Conservation (phyloP, 2,888 invertebrate species). For the Plebejus anna region DNA sequence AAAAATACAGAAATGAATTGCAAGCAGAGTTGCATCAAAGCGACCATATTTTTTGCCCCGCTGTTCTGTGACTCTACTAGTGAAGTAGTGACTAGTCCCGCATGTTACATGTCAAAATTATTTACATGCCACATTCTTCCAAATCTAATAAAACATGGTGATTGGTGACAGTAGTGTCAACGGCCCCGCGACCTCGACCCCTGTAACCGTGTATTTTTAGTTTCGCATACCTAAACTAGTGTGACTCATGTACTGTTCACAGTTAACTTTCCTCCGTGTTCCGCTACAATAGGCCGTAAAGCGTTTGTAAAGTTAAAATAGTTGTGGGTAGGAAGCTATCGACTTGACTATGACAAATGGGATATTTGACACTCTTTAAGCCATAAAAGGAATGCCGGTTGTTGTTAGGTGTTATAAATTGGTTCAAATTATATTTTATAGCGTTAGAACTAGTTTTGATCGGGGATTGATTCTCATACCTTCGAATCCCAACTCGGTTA, state of each 20-base stretch:
- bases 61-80: too few relatives aligned
- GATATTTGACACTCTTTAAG: background rate
- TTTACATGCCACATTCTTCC: background rate
- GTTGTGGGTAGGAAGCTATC: slow-evolving; percentile 5
- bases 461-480: background rate
- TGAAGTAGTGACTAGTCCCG: background rate
- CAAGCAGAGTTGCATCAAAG: too few relatives aligned
- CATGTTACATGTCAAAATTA: background rate
- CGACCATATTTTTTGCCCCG: too few relatives aligned
- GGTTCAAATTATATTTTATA: background rate
- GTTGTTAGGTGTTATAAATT: slow-evolving; percentile 11
- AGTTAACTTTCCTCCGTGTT: background rate
- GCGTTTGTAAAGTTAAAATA: background rate
- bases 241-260: slow-evolving; percentile 2
- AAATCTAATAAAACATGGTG: background rate
- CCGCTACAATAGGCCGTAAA: background rate
- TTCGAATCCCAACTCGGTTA: too few relatives aligned
- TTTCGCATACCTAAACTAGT: slow-evolving; percentile 27
- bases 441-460: background rate
- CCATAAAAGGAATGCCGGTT: background rate
- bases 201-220: slow-evolving; percentile 38
- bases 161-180: slow-evolving; percentile 34
- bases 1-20: too few relatives aligned
- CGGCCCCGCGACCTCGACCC: slow-evolving; percentile 35
- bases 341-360: slow-evolving; percentile 11